These are phyloP conservation scores for Sesia apiformis DNA, from an alignment of 2,888 invertebrate genomes.

Conservation along the genomic window DNA sequence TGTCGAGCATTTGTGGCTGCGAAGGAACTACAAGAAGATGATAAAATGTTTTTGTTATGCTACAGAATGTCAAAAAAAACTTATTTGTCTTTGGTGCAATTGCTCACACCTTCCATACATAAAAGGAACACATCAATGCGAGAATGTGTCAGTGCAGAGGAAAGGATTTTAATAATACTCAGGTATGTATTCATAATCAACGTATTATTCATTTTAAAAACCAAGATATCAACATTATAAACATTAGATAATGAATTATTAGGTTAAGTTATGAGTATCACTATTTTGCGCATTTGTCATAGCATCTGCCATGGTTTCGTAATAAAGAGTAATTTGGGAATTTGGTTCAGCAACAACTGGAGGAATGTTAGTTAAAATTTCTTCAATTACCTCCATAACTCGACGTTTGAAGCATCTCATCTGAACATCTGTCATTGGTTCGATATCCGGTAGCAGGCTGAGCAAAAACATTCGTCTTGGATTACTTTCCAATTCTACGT, in stretches of 20 bases:
- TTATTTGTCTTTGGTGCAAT: not conserved
- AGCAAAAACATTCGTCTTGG: constrained; percentile 24
- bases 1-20: not conserved
- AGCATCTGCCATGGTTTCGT: too few relatives aligned
- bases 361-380: constrained; percentile 12
- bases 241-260: too few relatives aligned
- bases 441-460: constrained; percentile 22
- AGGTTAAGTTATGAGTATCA: too few relatives aligned
- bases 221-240: too few relatives aligned
- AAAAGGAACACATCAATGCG: too few relatives aligned
- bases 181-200: not conserved
- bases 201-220: too few relatives aligned
- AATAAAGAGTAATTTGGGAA: too few relatives aligned
- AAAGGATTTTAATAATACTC: not conserved
- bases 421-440: constrained; percentile 19
- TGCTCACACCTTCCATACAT: too few relatives aligned
- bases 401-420: constrained; percentile 22
- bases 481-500: not conserved
- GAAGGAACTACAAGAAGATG: not conserved
- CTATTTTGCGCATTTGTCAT: too few relatives aligned
- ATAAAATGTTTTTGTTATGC: not conserved
- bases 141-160: not conserved
- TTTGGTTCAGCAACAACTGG: not conserved
- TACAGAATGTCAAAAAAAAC: not conserved
- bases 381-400: constrained; percentile 18